Evolutionary conservation across 2,888 invertebrate species (phyloP).

Genomic region (Penaeus monodon): DNA sequence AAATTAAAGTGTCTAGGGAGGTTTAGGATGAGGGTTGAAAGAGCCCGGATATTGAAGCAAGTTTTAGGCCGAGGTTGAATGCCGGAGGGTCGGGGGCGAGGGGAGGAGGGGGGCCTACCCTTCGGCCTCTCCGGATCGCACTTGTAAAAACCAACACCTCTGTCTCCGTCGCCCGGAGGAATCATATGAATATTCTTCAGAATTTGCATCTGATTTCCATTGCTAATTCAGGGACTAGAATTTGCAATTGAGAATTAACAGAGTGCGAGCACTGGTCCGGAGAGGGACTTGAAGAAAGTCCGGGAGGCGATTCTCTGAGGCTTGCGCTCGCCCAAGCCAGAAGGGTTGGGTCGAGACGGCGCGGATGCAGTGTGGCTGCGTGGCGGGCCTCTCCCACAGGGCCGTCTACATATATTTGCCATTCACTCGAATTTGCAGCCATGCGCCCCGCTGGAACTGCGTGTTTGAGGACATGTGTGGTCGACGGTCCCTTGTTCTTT

Average conservation of each 20-base stretch:
- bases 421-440: too few species aligned
- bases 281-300: slow-evolving; percentile 25
- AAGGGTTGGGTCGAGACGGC: background rate
- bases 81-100: too few species aligned
- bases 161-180: slow-evolving; percentile 17
- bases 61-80: too few species aligned
- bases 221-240: slow-evolving; percentile 41
- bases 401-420: too few species aligned
- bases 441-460: too few species aligned
- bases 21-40: too few species aligned
- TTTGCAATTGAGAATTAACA: slow-evolving; percentile 41
- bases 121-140: background rate
- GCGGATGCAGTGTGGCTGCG: background rate
- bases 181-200: slow-evolving; percentile 48
- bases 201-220: slow-evolving; percentile 52
- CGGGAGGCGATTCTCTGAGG: background rate
- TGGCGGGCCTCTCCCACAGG: background rate
- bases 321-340: slow-evolving; percentile 12
- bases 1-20: too few species aligned
- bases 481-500: too few species aligned
- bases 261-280: slow-evolving; percentile 11
- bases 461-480: too few species aligned
- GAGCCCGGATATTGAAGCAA: too few species aligned
- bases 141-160: slow-evolving; percentile 43
- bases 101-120: too few species aligned